Evolutionary conservation across 2,888 invertebrate species (phyloP).

Genomic region (Amblyjoppa fuscipennis): DNA sequence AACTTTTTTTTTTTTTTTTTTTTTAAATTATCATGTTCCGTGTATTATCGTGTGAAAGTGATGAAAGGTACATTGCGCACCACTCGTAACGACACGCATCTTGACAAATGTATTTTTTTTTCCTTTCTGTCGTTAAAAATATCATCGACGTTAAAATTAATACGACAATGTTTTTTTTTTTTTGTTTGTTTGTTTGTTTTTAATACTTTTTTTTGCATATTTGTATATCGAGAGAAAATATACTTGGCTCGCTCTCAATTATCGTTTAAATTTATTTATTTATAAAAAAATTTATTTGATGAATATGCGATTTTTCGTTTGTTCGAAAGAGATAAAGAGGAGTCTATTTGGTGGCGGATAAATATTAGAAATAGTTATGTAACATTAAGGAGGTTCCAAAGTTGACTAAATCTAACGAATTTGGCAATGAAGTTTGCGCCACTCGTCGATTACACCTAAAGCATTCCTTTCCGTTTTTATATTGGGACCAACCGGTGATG

Average conservation of each 20-base stretch:
- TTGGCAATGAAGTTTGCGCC: constrained; percentile 8
- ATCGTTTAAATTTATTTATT: constrained; percentile 13
- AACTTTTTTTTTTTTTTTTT: constrained; percentile 33
- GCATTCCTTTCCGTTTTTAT: constrained; percentile 1
- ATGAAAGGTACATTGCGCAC: constrained; percentile 34
- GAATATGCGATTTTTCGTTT: constrained; percentile 33
- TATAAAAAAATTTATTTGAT: constrained; percentile 21
- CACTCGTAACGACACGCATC: constrained; percentile 12
- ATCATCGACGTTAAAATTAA: constrained; percentile 30
- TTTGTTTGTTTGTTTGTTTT: not conserved
- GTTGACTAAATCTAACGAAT: not conserved
- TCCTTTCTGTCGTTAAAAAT: constrained; percentile 6
- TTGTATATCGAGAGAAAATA: constrained; percentile 54
- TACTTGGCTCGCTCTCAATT: constrained; percentile 37
- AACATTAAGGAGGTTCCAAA: constrained; percentile 2
- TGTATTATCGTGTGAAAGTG: constrained; percentile 52
- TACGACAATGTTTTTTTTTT: constrained; percentile 22
- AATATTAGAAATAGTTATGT: constrained; percentile 2
- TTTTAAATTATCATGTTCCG: constrained; percentile 32
- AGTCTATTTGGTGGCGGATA: constrained; percentile 11
- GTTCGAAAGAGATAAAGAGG: constrained; percentile 32
- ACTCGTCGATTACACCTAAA: constrained; percentile 13
- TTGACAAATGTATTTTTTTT: not conserved
- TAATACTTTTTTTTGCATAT: constrained; percentile 19
- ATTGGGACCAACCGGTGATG: constrained; percentile 13